These are phyloP conservation scores for Cyclophora punctaria DNA, from an alignment of 2,888 invertebrate genomes.

Conservation along the genomic window DNA sequence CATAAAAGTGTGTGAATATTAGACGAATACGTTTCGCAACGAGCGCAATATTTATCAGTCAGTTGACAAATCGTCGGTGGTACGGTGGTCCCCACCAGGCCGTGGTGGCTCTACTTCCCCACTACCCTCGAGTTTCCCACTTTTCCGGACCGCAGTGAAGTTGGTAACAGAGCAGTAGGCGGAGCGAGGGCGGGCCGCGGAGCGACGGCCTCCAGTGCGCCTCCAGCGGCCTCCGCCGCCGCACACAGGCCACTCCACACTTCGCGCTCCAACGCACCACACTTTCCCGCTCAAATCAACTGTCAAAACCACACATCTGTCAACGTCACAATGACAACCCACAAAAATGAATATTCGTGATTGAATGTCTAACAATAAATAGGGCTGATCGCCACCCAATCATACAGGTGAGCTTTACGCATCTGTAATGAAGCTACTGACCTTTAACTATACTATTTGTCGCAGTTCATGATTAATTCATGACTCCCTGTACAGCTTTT, in stretches of 20 bases:
- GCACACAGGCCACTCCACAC: conserved; percentile 15
- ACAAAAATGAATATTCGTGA: conserved; percentile 8
- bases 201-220: conserved; percentile 29
- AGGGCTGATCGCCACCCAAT: conserved; percentile 31
- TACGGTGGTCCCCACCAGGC: conserved; percentile 37
- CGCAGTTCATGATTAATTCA: conserved; percentile 66
- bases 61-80: conserved; percentile 32
- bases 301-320: conserved; percentile 16
- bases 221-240: conserved; percentile 35
- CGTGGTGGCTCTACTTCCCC: conserved; percentile 31
- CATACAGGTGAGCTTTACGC: conserved; percentile 48
- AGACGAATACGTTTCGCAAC: conserved; percentile 1
- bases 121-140: conserved; percentile 59
- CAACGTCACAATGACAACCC: conserved; percentile 6
- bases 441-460: conserved; percentile 68
- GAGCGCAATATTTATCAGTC: conserved; percentile 31
- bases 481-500: conserved; percentile 46
- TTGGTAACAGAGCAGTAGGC: conserved; percentile 51
- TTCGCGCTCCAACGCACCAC: conserved; percentile 29
- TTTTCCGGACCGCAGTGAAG: conserved; percentile 58
- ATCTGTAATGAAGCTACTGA: conserved; percentile 60
- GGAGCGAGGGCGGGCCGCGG: conserved; percentile 45
- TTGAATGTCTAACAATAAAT: conserved; percentile 14
- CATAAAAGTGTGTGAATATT: no score
- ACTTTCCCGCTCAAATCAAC: conserved; percentile 26